Base-by-base conservation (phyloP, 2,888 invertebrate genomes). In the Drosophila quinaria region DNA sequence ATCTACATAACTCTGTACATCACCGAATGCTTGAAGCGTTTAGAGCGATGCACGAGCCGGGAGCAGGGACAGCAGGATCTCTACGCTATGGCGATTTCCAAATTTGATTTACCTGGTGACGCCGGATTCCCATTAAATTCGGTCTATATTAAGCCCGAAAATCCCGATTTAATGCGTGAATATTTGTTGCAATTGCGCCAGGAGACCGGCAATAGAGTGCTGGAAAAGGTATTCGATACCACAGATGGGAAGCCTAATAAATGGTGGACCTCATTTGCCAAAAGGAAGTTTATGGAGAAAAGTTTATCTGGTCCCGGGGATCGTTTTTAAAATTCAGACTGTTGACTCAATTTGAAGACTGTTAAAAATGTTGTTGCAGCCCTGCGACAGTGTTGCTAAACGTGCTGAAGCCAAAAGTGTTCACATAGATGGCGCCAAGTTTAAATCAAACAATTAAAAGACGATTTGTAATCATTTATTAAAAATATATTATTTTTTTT, bases 241-340 rank as follows among this genome's bases (percentile, higher is more conserved):
- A 96, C 97, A 75, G 97, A 97, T 91, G 98, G 98, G 4, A 98
- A 98, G 91, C 98, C 99, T 3, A 98, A 97, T 91, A 99, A 99
- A 94, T 99, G 99, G 99, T 99, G 99, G 99, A 94, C 98, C 61
- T 99, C 99, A 92, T 99, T 99, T 94, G 97, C 98, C 22, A 98
- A 98, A 92, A 98, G 98, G 95, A 98, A 98, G 94, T 99, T 99
- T 92, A 99, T 99, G 99, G 99, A 99, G 92, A 99, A 99, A 92
- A 98, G 98, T 19, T 94, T 99, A 13, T 90, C 92, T 8, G 92
- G 92, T 3, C 92, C 93, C 11, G 92, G 66, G 50, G 55, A 60
- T 9, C n/a, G 44, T 29, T 58, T 29, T 22, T 6, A 55, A 8
- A 15, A 31, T 37, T 3, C 47, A 52, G 60, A 55, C 50, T 72